Percentiles rank a stretch among this genome's conserved stretches.
These are phyloP conservation scores for Willowsia nigromaculata DNA, from an alignment of 2,888 invertebrate genomes.

Conservation along the genomic window DNA sequence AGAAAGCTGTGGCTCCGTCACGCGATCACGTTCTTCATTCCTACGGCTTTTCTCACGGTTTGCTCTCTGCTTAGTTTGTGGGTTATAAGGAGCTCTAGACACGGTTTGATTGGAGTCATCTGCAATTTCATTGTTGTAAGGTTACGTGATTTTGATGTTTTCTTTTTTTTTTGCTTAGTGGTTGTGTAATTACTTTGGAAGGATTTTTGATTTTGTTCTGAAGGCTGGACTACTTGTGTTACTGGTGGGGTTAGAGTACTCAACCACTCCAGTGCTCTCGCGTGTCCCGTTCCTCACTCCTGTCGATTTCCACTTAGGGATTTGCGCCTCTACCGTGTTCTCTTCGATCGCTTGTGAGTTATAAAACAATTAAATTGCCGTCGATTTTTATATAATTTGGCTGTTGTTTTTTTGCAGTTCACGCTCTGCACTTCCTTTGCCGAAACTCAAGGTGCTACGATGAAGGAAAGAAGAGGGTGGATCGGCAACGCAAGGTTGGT, in stretches of 20 bases:
- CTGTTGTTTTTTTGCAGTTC: not conserved
- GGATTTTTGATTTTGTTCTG: not conserved
- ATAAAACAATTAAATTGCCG: not conserved
- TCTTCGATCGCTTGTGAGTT: conserved; percentile 12
- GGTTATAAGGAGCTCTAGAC: too few species aligned
- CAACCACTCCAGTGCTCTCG: conserved; percentile 33
- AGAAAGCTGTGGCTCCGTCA: conserved; percentile 46
- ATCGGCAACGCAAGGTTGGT: not conserved
- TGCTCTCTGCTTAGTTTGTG: not conserved
- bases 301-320: conserved; percentile 64
- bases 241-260: conserved; percentile 26
- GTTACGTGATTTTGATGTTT: not conserved
- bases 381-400: too few species aligned
- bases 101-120: conserved; percentile 34
- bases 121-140: conserved; percentile 34
- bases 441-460: not conserved
- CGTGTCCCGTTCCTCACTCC: conserved; percentile 63
- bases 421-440: not conserved
- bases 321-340: conserved; percentile 38
- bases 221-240: conserved; percentile 27
- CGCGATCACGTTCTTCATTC: conserved; percentile 44
- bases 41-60: conserved; percentile 21
- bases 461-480: not conserved
- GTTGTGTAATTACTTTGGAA: too few species aligned
- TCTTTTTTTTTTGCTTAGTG: not conserved